Evolutionary conservation across 2,797 vertebrate genomes (phyloP).

Genomic region (Calcarius lapponicus): DNA sequence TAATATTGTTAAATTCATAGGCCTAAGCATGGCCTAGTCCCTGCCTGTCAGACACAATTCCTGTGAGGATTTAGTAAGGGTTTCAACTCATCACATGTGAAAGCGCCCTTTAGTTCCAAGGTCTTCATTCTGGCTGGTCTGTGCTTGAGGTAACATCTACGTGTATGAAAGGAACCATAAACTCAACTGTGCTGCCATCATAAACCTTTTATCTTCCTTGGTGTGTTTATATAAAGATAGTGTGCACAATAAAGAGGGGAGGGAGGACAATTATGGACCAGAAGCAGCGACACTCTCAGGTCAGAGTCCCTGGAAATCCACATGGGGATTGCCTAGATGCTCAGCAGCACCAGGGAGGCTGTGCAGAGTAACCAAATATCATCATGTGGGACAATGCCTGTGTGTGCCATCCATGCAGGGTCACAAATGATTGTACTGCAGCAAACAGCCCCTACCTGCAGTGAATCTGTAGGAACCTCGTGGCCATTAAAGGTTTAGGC

Average conservation of each 20-base stretch:
- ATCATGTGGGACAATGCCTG: neutral
- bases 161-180: constrained; percentile 17
- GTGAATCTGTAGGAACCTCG: neutral
- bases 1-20: neutral
- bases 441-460: constrained; percentile 16
- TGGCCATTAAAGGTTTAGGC: neutral
- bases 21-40: neutral
- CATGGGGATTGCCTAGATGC: fast-evolving
- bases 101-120: neutral
- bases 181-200: neutral
- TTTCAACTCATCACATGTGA: neutral
- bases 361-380: neutral
- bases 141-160: neutral
- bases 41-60: neutral
- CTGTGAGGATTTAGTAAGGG: neutral
- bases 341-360: neutral
- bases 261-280: neutral
- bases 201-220: neutral
- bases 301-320: neutral
- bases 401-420: neutral
- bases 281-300: neutral
- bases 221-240: neutral
- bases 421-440: neutral
- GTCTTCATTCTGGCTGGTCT: neutral
- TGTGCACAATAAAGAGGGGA: neutral